Evolutionary conservation across 2,888 invertebrate genomes (phyloP).

Genomic region (Dexiosoma caninum): DNA sequence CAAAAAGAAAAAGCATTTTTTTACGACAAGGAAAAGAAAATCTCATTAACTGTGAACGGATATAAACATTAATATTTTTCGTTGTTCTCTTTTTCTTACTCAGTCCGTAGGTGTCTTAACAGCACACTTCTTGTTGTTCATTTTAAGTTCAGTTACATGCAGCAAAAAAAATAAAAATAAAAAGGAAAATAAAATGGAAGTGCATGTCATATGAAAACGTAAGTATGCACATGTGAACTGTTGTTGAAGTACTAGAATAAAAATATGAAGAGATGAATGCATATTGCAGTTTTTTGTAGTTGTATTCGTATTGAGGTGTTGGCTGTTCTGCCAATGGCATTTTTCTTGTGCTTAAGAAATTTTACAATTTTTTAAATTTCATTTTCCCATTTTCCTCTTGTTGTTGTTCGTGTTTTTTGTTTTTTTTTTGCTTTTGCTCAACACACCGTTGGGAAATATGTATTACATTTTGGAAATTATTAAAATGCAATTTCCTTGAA

Average conservation of each 20-base stretch:
- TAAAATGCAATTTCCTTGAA: constrained; percentile 42
- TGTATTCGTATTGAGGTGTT: background rate
- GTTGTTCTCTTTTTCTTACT: constrained; percentile 9
- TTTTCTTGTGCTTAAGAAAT: constrained; percentile 16
- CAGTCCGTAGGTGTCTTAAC: background rate
- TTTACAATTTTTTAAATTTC: background rate
- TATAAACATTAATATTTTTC: constrained; percentile 59
- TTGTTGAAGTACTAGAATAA: background rate
- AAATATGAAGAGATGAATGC: background rate
- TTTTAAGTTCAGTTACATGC: constrained; percentile 10
- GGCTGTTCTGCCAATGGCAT: constrained; percentile 41
- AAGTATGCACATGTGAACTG: background rate
- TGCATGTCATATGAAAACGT: constrained; percentile 1
- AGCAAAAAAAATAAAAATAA: background rate
- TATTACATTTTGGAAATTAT: constrained; percentile 48
- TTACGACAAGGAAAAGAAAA: constrained; percentile 32
- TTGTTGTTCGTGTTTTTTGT: too few relatives aligned
- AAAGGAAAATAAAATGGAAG: background rate
- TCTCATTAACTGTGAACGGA: constrained; percentile 62
- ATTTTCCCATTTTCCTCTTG: constrained; percentile 5
- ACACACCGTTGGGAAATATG: constrained; percentile 33
- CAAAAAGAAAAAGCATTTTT: background rate
- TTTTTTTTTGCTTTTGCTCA: background rate
- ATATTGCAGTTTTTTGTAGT: background rate
- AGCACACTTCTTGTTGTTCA: constrained; percentile 1